These are phyloP conservation scores for Morpho deidamia DNA, from an alignment of 2,888 invertebrate genomes.

Conservation along the genomic window DNA sequence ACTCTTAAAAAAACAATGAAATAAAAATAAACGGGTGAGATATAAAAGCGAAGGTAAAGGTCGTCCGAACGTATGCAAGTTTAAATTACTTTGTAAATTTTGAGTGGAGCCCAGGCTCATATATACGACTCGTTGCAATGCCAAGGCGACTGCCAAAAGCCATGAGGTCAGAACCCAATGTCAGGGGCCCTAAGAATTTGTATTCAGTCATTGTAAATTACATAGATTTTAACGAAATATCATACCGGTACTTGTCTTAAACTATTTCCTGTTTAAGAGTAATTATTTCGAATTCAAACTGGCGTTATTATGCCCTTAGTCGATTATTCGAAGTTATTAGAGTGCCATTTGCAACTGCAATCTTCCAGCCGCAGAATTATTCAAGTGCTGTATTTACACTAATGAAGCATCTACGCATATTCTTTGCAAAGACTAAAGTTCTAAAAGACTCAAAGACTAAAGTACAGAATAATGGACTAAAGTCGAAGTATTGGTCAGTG, in stretches of 20 bases:
- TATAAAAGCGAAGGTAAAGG: slow-evolving; percentile 41
- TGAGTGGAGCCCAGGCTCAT: slow-evolving; percentile 39
- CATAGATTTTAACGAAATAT: slow-evolving; percentile 6
- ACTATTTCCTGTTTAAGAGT: background rate
- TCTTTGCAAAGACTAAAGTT: no score
- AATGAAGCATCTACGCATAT: no score
- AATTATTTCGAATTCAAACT: no score
- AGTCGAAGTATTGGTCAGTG: no score
- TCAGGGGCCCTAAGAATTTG: slow-evolving; percentile 72
- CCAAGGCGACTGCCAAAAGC: slow-evolving; percentile 74
- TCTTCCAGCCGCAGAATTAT: no score
- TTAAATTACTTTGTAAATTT: slow-evolving; percentile 45
- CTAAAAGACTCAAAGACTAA: no score
- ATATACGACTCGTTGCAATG: slow-evolving; percentile 53
- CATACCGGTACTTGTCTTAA: background rate
- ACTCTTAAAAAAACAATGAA: slow-evolving; percentile 24
- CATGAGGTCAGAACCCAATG: slow-evolving; percentile 67
- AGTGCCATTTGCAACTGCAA: no score
- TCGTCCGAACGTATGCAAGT: slow-evolving; percentile 30
- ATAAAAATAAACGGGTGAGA: slow-evolving; percentile 24
- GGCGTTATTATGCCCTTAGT: no score
- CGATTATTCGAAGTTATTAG: no score
- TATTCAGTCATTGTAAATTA: slow-evolving; percentile 18
- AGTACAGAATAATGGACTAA: no score
- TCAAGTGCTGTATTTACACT: no score